phyloP scores from a whole-genome alignment of 2,797 vertebrate species.

The Protonibea diacanthus region DNA sequence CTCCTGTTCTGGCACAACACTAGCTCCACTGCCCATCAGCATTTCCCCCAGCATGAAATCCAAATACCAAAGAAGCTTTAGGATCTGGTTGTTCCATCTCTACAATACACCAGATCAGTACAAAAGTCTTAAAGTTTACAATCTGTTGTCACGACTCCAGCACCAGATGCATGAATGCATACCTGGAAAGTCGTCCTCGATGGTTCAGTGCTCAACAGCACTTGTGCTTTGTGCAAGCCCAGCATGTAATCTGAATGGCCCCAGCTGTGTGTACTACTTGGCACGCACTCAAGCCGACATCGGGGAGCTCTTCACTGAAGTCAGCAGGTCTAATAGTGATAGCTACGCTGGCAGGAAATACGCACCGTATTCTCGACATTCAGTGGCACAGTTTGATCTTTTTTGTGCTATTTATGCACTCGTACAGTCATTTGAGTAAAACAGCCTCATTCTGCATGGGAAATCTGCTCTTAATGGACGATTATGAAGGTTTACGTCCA shows the following conservation, averaged over 20 bases:
- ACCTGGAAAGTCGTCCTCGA: background rate
- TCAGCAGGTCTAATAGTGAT: constrained; percentile 6
- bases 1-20: too few species aligned
- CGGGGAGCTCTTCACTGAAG: constrained; percentile 6
- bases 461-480: background rate
- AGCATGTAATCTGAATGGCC: background rate
- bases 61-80: background rate
- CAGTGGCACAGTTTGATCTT: background rate
- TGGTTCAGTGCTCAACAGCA: background rate
- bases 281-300: constrained; percentile 6
- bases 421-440: background rate
- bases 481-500: background rate
- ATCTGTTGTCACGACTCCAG: constrained; percentile 8
- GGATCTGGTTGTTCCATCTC: background rate
- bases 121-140: constrained; percentile 8
- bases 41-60: too few species aligned
- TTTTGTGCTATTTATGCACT: constrained; percentile 1
- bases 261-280: constrained; percentile 21
- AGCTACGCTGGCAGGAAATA: background rate
- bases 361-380: background rate
- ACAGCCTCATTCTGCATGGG: background rate
- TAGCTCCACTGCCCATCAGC: too few species aligned
- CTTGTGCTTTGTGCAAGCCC: background rate
- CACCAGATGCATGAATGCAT: background rate
- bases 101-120: background rate